Evolutionary conservation across 2,797 vertebrate genomes (phyloP).

Genomic region (Phoebastria nigripes): DNA sequence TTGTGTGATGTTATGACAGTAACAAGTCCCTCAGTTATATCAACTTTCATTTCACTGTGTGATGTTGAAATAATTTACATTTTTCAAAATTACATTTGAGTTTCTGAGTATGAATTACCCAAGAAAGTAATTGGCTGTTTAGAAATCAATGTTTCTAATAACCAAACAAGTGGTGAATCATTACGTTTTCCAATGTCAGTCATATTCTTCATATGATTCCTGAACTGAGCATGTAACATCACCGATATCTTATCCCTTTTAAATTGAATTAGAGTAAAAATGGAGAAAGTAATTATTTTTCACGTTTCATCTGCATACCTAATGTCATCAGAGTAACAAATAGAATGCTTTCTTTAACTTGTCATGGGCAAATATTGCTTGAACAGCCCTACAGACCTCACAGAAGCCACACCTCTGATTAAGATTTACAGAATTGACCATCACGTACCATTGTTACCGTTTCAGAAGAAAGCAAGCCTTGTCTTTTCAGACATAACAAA

Average conservation of each 20-base stretch:
- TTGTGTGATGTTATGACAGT: slow-evolving; percentile 48
- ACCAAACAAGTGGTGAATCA: slow-evolving; percentile 14
- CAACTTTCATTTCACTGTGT: slow-evolving; percentile 40
- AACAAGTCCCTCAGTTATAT: slow-evolving; percentile 51
- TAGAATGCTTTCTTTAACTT: not conserved
- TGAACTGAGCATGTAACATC: not conserved
- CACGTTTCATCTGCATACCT: not conserved
- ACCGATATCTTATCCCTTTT: not conserved
- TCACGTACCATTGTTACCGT: fast-evolving
- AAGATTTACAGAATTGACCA: not conserved
- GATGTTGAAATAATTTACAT: slow-evolving; percentile 39
- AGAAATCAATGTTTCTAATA: slow-evolving; percentile 53
- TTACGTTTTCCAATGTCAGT: slow-evolving; percentile 17
- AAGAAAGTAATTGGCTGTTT: slow-evolving; percentile 51
- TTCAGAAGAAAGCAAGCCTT: not conserved
- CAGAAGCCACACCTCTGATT: not conserved
- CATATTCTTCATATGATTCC: not conserved
- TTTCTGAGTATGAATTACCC: slow-evolving; percentile 16
- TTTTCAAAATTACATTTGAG: slow-evolving; percentile 30
- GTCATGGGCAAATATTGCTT: not conserved
- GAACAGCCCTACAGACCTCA: not conserved
- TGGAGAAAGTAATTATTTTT: not conserved
- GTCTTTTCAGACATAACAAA: not conserved
- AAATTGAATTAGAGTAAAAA: slow-evolving; percentile 6
- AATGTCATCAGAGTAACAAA: not conserved